Evolutionary conservation across 2,113 vertebrate genomes (phyloP).

Genomic region (Notothenia rossii): DNA sequence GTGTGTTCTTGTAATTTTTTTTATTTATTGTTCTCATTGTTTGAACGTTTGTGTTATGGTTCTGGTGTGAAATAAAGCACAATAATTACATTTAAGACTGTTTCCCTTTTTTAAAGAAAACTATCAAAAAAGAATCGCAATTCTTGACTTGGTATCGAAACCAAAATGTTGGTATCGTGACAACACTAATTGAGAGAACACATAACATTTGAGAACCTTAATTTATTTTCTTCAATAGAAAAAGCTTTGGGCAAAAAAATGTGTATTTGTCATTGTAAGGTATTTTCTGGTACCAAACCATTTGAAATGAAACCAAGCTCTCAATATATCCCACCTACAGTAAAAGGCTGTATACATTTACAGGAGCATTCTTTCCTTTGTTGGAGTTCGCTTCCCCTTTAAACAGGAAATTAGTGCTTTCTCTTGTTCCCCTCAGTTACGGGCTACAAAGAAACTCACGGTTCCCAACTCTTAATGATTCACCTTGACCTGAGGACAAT

Average conservation of each 20-base stretch:
- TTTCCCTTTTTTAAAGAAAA: too few relatives aligned
- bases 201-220: background rate
- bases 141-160: too few relatives aligned
- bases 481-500: constrained; percentile 29
- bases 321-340: background rate
- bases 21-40: too few relatives aligned
- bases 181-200: background rate
- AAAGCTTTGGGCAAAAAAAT: background rate
- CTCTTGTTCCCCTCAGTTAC: background rate
- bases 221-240: background rate
- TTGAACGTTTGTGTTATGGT: too few relatives aligned
- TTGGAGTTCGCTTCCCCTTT: background rate
- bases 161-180: too few relatives aligned
- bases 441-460: background rate
- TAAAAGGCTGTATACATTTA: background rate
- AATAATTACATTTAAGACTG: too few relatives aligned
- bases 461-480: constrained; percentile 3
- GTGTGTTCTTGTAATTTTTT: too few relatives aligned
- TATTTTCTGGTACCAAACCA: background rate
- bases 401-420: constrained; percentile 18
- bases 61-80: too few relatives aligned
- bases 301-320: background rate
- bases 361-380: background rate
- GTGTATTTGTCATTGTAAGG: too few relatives aligned
- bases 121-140: too few relatives aligned